phyloP scores from a whole-genome alignment of 1,140 invertebrate genomes.

The Pseudomyrmex concolor region DNA sequence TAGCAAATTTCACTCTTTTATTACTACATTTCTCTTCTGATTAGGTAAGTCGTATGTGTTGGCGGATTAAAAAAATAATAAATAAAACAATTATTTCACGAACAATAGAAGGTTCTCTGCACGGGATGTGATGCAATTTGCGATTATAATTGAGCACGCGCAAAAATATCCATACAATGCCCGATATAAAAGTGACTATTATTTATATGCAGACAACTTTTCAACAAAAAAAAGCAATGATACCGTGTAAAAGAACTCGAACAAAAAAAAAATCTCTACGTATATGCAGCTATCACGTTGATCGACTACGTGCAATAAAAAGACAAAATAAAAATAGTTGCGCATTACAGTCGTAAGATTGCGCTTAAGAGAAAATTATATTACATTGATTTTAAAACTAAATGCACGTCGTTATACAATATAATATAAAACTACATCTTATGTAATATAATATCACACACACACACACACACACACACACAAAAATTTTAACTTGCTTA shows the following conservation, averaged over 20 bases:
- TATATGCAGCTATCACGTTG: background rate
- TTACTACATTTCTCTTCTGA: no score
- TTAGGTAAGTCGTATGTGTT: background rate
- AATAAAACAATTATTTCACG: conserved; percentile 44
- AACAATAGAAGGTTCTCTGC: conserved; percentile 32
- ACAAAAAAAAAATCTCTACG: background rate
- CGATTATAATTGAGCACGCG: conserved; percentile 18
- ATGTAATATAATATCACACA: no score
- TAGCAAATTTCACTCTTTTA: background rate
- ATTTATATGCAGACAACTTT: background rate
- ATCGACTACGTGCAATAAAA: background rate
- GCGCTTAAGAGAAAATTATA: background rate
- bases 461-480: no score
- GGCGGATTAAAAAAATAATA: conserved; percentile 1
- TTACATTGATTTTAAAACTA: no score
- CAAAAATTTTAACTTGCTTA: no score
- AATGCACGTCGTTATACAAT: no score
- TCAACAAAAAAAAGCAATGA: no score
- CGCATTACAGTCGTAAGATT: no score
- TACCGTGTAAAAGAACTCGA: background rate
- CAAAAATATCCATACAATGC: conserved; percentile 53
- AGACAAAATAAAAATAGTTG: background rate
- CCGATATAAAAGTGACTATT: conserved; percentile 13
- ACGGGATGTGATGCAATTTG: conserved; percentile 22
- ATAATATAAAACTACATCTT: no score